Evolutionary conservation across 2,113 vertebrate species (phyloP).

Genomic region (Equus przewalskii): DNA sequence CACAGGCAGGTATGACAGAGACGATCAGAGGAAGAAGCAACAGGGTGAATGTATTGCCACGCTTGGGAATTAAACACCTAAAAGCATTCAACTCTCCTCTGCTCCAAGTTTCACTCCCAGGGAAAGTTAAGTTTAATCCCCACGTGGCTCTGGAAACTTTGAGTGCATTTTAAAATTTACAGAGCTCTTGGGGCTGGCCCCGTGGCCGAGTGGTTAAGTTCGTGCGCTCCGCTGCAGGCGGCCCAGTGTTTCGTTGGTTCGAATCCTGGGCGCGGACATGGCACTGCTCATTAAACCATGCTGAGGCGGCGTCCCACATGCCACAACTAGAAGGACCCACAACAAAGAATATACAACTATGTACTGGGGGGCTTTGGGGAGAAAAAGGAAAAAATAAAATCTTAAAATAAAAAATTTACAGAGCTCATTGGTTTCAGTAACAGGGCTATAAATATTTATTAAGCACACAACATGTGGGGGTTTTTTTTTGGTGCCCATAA

Average conservation of each 20-base stretch:
- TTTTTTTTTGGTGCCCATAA: not conserved
- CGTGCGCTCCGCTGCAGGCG: no score
- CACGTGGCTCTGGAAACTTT: not conserved
- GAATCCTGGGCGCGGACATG: no score
- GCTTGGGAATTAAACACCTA: not conserved
- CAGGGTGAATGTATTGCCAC: not conserved
- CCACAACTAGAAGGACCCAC: no score
- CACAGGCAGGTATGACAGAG: not conserved
- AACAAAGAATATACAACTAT: no score
- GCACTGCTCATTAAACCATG: no score
- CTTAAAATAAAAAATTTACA: not conserved
- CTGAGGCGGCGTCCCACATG: no score
- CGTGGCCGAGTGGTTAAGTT: no score
- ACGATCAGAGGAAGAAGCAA: not conserved
- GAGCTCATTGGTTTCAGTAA: not conserved
- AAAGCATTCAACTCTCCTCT: not conserved
- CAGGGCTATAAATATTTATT: not conserved
- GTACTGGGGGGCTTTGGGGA: no score
- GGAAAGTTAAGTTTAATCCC: not conserved
- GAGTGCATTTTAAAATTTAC: not conserved
- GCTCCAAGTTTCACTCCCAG: not conserved
- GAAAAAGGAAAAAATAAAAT: no score
- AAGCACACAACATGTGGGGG: not conserved
- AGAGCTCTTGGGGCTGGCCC: not conserved
- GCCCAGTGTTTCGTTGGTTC: no score